Evolutionary conservation across 2,797 vertebrate genomes (phyloP).

Genomic region (Thamnophis elegans): DNA sequence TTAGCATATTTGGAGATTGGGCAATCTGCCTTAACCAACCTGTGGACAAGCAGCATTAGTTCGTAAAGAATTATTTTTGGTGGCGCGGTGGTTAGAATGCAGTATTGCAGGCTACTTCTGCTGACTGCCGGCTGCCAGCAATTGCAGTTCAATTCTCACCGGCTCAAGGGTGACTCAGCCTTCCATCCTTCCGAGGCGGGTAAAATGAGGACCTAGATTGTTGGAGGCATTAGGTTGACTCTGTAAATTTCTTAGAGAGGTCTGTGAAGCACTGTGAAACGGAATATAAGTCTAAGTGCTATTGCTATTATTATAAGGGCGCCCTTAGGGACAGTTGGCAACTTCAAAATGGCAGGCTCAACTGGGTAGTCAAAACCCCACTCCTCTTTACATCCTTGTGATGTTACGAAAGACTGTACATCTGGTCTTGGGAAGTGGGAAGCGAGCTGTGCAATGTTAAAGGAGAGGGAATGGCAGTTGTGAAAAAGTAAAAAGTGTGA

Average conservation of each 20-base stretch:
- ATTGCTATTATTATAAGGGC: not conserved
- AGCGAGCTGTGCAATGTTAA: not conserved
- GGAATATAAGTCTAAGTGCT: too few species aligned
- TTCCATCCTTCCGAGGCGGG: too few species aligned
- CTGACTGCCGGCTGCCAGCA: too few species aligned
- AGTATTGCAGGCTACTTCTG: too few species aligned
- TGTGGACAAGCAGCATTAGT: not conserved
- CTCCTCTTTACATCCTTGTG: not conserved
- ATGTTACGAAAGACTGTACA: not conserved
- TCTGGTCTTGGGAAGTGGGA: not conserved
- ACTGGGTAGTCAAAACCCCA: not conserved
- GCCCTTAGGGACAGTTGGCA: not conserved
- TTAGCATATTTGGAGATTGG: not conserved
- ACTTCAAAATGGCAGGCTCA: not conserved
- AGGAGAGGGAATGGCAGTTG: not conserved
- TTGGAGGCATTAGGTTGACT: too few species aligned
- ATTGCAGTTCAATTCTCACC: too few species aligned
- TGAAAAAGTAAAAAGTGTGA: not conserved
- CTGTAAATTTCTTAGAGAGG: too few species aligned
- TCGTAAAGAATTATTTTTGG: not conserved
- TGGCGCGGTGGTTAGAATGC: too few species aligned
- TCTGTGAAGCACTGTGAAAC: too few species aligned
- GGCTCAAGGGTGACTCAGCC: too few species aligned
- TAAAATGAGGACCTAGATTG: too few species aligned
- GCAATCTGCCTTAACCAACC: not conserved